Evolutionary conservation across 1,140 invertebrate species (phyloP).

Genomic region (Dendrolimus punctatus): DNA sequence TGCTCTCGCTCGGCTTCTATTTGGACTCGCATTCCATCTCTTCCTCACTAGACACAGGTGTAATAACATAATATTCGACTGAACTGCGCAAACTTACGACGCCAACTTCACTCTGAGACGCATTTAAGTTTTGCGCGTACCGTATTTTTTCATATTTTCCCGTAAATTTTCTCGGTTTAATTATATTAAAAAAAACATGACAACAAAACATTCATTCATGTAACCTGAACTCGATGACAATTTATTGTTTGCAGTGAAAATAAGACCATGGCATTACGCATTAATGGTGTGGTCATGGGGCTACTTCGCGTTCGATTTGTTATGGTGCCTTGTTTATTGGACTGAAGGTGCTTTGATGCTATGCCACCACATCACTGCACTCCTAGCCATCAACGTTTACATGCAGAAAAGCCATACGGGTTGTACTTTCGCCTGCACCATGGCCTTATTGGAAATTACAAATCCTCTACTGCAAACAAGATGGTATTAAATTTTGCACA

Average conservation of each 20-base stretch:
- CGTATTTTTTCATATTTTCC: too few species aligned
- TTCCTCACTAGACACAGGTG: too few species aligned
- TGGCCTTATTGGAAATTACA: conserved; percentile 72
- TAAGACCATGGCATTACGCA: conserved; percentile 32
- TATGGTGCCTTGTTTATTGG: conserved; percentile 72
- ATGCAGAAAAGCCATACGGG: conserved; percentile 64
- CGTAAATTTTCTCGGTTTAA: too few species aligned
- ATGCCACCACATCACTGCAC: conserved; percentile 68
- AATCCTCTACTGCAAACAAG: conserved; percentile 74
- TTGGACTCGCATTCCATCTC: too few species aligned
- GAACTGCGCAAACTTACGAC: too few species aligned
- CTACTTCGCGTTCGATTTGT: conserved; percentile 73
- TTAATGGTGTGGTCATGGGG: conserved; percentile 67
- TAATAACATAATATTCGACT: too few species aligned
- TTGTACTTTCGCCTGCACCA: conserved; percentile 67
- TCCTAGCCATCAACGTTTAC: conserved; percentile 62
- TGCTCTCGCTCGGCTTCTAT: too few species aligned
- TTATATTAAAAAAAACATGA: too few species aligned
- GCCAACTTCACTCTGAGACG: too few species aligned
- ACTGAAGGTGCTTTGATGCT: conserved; percentile 70
- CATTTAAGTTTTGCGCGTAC: too few species aligned
- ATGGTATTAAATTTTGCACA: conserved; percentile 47
- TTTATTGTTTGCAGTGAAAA: conserved; percentile 30
- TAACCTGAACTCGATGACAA: too few species aligned
- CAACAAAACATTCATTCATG: too few species aligned